phyloP scores from a whole-genome alignment of 2,113 vertebrate genomes.

The Motacilla tschutschensis region DNA sequence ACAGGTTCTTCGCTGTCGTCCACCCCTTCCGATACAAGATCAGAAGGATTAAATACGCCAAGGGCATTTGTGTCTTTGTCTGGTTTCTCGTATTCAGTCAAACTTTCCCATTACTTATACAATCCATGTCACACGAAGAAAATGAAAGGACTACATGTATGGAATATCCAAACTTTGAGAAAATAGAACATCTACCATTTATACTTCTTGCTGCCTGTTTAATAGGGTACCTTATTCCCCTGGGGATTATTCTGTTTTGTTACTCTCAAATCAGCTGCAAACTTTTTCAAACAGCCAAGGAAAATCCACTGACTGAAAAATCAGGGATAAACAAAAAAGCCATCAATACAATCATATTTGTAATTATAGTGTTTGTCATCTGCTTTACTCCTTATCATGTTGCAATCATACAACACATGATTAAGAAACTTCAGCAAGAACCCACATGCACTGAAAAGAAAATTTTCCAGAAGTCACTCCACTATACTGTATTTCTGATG shows the following conservation, averaged over 20 bases:
- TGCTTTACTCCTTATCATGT: conserved; percentile 94
- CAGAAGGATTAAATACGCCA: conserved; percentile 83
- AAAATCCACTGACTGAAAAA: conserved; percentile 87
- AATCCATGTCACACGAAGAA: conserved; percentile 76
- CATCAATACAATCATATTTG: conserved; percentile 90
- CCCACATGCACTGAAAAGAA: conserved; percentile 75
- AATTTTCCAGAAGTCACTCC: conserved; percentile 90
- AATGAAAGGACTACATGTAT: conserved; percentile 82
- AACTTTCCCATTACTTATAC: conserved; percentile 85
- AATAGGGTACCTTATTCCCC: conserved; percentile 84
- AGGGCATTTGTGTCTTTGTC: conserved; percentile 81
- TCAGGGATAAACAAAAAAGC: conserved; percentile 91
- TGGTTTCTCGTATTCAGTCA: conserved; percentile 90
- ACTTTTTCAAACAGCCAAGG: conserved; percentile 83
- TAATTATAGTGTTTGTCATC: conserved; percentile 90
- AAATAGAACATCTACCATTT: conserved; percentile 73
- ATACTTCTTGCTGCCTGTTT: conserved; percentile 88
- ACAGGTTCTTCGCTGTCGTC: conserved; percentile 92
- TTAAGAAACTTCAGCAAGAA: conserved; percentile 80
- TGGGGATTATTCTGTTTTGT: conserved; percentile 85
- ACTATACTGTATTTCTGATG: conserved; percentile 91
- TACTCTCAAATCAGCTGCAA: conserved; percentile 90
- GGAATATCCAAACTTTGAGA: conserved; percentile 95
- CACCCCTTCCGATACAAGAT: conserved; percentile 86
- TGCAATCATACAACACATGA: conserved; percentile 91